These are phyloP conservation scores for Fratercula arctica DNA, from an alignment of 2,797 vertebrate genomes.

Conservation along the genomic window DNA sequence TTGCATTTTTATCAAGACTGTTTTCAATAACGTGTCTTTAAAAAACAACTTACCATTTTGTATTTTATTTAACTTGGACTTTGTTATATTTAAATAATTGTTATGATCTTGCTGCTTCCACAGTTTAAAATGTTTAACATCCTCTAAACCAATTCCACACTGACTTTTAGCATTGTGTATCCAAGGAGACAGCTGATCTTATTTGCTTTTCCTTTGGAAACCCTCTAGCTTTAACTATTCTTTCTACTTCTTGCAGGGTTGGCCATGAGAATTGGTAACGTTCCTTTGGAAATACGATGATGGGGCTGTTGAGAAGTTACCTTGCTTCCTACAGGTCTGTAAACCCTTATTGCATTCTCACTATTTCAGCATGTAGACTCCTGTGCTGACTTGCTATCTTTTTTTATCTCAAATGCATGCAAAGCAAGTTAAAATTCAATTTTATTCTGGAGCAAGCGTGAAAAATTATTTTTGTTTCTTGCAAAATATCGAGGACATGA, in stretches of 20 bases:
- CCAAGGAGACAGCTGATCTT: slow-evolving; percentile 26
- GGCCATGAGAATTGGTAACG: not conserved
- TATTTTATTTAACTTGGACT: not conserved
- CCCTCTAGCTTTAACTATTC: not conserved
- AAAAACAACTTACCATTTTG: not conserved
- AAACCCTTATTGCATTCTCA: not conserved
- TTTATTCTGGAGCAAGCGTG: not conserved
- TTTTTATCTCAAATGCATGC: not conserved
- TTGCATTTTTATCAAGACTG: not conserved
- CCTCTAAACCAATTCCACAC: slow-evolving; percentile 3
- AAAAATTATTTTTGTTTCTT: slow-evolving; percentile 13
- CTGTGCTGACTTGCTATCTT: not conserved
- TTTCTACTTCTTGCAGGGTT: slow-evolving; percentile 25
- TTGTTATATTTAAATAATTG: not conserved
- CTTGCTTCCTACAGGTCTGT: slow-evolving; percentile 39
- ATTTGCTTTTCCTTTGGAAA: slow-evolving; percentile 6
- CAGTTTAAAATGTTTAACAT: slow-evolving; percentile 4
- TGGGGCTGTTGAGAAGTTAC: not conserved
- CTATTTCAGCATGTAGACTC: not conserved
- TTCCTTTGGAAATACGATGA: not conserved
- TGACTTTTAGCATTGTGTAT: not conserved
- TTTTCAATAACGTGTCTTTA: slow-evolving; percentile 21
- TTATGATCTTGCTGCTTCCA: not conserved
- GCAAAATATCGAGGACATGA: not conserved
- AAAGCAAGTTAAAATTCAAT: not conserved